A percentile compares a stretch with the other conserved stretches of the same genome.
Evolutionary conservation across 2,113 vertebrate genomes (phyloP).

Genomic region (Sus scrofa): DNA sequence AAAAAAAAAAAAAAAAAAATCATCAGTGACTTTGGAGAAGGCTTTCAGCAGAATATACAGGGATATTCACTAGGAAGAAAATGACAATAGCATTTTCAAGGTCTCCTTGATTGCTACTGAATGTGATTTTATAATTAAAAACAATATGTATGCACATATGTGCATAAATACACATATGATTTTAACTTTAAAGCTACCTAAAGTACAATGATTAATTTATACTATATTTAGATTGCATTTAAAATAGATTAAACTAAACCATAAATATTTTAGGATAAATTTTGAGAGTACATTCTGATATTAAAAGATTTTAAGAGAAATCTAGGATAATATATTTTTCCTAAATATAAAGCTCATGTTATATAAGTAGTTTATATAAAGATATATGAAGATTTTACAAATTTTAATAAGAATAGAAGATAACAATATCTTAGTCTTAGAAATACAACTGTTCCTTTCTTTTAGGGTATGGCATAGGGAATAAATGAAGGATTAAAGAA

Average conservation of each 20-base stretch:
- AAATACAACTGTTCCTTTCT: background rate
- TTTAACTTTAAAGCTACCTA: slow-evolving; percentile 20
- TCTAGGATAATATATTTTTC: background rate
- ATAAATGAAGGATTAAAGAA: slow-evolving; percentile 31
- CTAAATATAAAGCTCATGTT: background rate
- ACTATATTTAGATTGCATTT: background rate
- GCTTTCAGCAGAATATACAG: background rate
- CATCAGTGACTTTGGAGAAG: background rate
- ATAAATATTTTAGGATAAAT: slow-evolving; percentile 16
- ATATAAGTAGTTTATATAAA: background rate
- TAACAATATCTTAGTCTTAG: slow-evolving; percentile 1
- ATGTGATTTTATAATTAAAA: slow-evolving; percentile 17
- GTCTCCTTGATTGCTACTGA: background rate
- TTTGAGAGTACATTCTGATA: background rate
- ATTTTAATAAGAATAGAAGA: background rate
- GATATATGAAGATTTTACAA: background rate
- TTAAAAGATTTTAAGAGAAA: background rate
- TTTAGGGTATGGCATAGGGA: slow-evolving; percentile 25
- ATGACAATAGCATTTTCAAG: background rate
- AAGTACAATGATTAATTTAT: background rate
- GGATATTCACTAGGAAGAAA: background rate
- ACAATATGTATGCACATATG: background rate
- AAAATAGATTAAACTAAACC: slow-evolving; percentile 24
- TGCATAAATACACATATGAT: background rate
- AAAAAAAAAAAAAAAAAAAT: too few species aligned